Evolutionary conservation across 92 coral and sea anemone genomes (phyloP).

Genomic region (Paramuricea clavata): DNA sequence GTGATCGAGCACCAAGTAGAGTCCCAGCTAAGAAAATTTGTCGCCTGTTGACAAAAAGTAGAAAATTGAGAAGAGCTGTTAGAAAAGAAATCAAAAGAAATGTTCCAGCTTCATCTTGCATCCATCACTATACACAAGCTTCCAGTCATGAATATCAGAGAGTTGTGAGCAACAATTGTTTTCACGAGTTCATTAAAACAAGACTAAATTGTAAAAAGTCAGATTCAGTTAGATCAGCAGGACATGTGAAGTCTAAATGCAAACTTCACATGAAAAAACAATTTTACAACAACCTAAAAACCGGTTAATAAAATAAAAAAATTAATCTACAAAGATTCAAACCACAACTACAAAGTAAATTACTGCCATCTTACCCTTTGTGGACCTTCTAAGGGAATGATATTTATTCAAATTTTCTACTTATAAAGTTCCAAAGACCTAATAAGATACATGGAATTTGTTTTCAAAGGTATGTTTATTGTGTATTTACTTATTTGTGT

Average conservation of each 20-base stretch:
- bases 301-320: not conserved
- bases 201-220: not conserved
- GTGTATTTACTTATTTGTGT: no score
- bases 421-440: no score
- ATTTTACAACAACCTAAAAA: not conserved
- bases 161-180: not conserved
- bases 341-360: constrained; percentile 32
- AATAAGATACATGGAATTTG: no score
- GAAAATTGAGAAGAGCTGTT: constrained; percentile 1
- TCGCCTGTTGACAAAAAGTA: not conserved
- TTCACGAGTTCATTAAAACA: not conserved
- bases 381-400: no score
- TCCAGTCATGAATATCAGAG: not conserved
- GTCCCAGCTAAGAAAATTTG: not conserved
- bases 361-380: constrained; percentile 49
- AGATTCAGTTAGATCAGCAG: not conserved
- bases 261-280: not conserved
- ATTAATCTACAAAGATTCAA: not conserved
- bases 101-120: not conserved
- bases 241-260: not conserved
- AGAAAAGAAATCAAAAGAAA: not conserved
- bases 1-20: constrained; percentile 4
- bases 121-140: not conserved
- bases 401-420: no score
- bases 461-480: no score